phyloP scores from a whole-genome alignment of 2,888 invertebrate species.

The Scelioninae gen. 1 region DNA sequence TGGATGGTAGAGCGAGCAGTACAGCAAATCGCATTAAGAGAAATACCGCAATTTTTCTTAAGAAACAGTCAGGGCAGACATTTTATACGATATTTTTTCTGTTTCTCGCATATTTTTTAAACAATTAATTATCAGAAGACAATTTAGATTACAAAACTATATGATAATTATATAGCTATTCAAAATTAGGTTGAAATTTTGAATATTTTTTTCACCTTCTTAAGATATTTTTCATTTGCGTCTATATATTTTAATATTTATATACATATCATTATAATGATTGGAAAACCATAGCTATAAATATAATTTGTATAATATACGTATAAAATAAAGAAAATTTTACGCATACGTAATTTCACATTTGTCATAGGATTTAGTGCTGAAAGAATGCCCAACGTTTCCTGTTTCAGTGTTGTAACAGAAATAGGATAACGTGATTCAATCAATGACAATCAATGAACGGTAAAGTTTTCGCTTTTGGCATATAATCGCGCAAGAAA shows the following conservation, averaged over 20 bases:
- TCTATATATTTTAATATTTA: no score
- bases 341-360: neutral
- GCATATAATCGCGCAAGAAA: neutral
- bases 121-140: no score
- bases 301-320: no score
- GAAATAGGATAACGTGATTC: conserved; percentile 12
- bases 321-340: neutral
- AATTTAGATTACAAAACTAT: no score
- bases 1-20: conserved; percentile 17
- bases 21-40: conserved; percentile 28
- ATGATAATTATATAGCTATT: no score
- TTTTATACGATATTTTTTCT: no score
- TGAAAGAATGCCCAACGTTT: conserved; percentile 6
- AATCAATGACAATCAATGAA: conserved; percentile 36
- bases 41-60: neutral
- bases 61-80: neutral
- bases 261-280: no score
- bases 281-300: no score
- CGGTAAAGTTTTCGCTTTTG: conserved; percentile 12
- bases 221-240: no score
- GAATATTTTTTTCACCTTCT: no score
- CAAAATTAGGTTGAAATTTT: no score
- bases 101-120: neutral
- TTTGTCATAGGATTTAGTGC: conserved; percentile 8
- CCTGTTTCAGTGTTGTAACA: conserved; percentile 28